phyloP scores from a whole-genome alignment of 2,888 invertebrate genomes.

The Chrysolina americana region DNA sequence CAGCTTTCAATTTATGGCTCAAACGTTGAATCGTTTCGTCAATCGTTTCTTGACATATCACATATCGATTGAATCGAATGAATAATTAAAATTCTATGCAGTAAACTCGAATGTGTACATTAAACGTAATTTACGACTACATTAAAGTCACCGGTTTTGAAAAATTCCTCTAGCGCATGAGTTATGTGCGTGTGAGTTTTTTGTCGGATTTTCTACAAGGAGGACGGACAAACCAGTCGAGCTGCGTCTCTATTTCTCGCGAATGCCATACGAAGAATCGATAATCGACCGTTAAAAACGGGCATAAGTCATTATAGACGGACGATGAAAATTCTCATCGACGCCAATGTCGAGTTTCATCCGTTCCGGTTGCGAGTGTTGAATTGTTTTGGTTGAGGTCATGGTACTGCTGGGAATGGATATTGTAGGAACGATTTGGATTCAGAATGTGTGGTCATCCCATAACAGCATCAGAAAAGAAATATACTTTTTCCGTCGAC shows the following conservation, averaged over 20 bases:
- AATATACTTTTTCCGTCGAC: no score
- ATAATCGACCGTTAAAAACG: constrained; percentile 49
- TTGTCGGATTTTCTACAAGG: constrained; percentile 34
- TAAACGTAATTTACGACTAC: constrained; percentile 40
- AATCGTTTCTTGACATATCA: constrained; percentile 6
- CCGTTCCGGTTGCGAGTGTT: constrained; percentile 14
- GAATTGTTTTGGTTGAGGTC: neutral
- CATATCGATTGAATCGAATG: constrained; percentile 22
- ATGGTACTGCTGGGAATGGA: neutral
- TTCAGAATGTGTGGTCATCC: neutral
- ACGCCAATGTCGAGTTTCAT: constrained; percentile 30
- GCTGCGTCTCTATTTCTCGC: constrained; percentile 45
- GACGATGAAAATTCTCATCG: constrained; percentile 42
- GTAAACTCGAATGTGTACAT: constrained; percentile 41
- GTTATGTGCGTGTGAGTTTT: constrained; percentile 37
- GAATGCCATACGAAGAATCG: constrained; percentile 49
- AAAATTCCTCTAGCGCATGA: constrained; percentile 39
- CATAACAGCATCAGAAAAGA: no score
- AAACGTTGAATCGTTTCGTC: neutral
- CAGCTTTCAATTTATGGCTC: neutral
- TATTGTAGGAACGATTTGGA: neutral
- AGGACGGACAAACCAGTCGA: constrained; percentile 50
- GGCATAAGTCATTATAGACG: constrained; percentile 38
- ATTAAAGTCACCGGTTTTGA: constrained; percentile 40
- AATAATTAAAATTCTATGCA: constrained; percentile 38